Evolutionary conservation across 2,113 vertebrate species (phyloP).

Genomic region (Prunella fulvescens): DNA sequence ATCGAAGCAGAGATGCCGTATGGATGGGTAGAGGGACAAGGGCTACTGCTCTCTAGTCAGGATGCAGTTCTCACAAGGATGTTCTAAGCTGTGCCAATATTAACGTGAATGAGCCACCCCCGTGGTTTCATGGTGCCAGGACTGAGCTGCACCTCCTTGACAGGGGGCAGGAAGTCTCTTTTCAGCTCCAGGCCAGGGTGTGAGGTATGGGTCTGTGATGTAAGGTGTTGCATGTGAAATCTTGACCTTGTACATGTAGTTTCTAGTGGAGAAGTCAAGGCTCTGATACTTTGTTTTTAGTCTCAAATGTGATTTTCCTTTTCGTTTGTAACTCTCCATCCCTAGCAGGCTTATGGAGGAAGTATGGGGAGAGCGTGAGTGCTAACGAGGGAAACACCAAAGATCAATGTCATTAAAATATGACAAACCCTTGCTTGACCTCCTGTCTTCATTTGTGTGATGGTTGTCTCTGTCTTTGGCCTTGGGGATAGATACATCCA

Average conservation of each 20-base stretch:
- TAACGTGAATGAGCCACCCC: slow-evolving; percentile 40
- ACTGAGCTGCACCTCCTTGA: slow-evolving; percentile 50
- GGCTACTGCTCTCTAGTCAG: not conserved
- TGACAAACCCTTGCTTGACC: slow-evolving; percentile 72
- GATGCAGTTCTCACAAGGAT: not conserved
- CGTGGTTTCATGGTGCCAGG: slow-evolving; percentile 51
- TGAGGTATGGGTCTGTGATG: slow-evolving; percentile 78
- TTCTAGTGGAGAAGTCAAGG: slow-evolving; percentile 80
- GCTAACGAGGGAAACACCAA: slow-evolving; percentile 82
- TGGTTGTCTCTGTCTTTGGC: not conserved
- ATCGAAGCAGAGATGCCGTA: not conserved
- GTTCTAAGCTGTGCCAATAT: slow-evolving; percentile 63
- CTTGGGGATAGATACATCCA: not conserved
- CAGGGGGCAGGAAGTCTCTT: slow-evolving; percentile 22
- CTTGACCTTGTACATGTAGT: slow-evolving; percentile 79
- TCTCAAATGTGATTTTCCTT: slow-evolving; percentile 82
- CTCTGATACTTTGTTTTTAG: slow-evolving; percentile 78
- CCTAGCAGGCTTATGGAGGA: slow-evolving; percentile 71
- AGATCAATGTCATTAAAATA: slow-evolving; percentile 82
- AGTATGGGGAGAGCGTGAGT: slow-evolving; percentile 71
- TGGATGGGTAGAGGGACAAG: slow-evolving; percentile 14
- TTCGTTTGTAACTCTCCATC: slow-evolving; percentile 81
- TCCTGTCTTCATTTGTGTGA: slow-evolving; percentile 41
- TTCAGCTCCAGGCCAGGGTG: slow-evolving; percentile 69
- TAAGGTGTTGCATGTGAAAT: slow-evolving; percentile 84